Evolutionary conservation across 1,140 invertebrate genomes (phyloP), one percentile per base, ranked within the genome.

Genomic region (Ridgeia piscesae): DNA sequence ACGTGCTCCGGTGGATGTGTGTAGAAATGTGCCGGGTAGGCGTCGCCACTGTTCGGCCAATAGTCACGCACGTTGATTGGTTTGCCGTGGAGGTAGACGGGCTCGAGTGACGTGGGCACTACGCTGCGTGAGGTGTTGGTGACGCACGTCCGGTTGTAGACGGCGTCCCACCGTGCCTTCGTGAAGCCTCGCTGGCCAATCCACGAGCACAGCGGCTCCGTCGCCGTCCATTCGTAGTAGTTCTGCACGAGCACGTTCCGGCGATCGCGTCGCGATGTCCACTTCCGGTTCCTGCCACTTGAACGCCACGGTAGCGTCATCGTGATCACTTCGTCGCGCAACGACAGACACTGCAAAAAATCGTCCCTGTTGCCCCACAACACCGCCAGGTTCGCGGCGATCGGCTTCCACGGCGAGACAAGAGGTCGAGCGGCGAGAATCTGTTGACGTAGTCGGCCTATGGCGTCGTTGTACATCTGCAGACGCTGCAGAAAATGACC

Each of bases 131-230:
- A 33, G 42, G 88, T 2, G 50, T 93, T 89, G 14, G 34, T 42
- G 11, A 42, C n/a, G 88, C 93, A 93, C n/a, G 33, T 91, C 34
- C 92, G 48, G 50, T 92, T 91, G 88, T 93, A 93, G 33, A 93
- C 93, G 33, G 93, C 93, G 91, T 93, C 93, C 91, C 91, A 93
- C 42, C 91, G 93, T 34, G 91, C 93, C 77, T 92, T 93, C 8
- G 93, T 93, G 92, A 92, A 92, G 31, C 89, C 91, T 21, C 35
- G 88, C n/a, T 89, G 92, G 89, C 35, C 42, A 89, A 93, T 93
- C 93, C 93, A 93, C 89, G 35, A 21, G 42, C 93, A 93, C 35
- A 93, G 89, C 50, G 93, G 88, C 34, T 93, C 92, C 11, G 89
- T 89, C 34, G 92, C 93, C n/a, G 58, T 90, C 93, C 93, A 93